phyloP scores from a whole-genome alignment of 2,797 vertebrate genomes.

The Ctenochaetus hawaiiensis region DNA sequence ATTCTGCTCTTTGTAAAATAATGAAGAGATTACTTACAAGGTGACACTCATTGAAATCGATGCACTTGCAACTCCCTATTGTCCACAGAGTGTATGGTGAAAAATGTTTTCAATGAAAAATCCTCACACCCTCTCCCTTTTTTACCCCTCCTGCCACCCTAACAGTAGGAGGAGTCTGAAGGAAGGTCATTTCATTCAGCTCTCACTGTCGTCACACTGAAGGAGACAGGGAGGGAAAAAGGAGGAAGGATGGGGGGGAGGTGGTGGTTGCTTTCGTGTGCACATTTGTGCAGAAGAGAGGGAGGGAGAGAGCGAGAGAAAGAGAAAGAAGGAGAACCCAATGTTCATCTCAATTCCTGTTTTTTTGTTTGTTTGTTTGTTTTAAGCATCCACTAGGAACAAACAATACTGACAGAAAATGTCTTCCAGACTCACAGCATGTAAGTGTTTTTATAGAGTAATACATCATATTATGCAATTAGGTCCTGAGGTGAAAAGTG shows the following conservation, averaged over 20 bases:
- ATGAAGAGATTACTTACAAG: conserved; percentile 76
- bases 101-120: conserved; percentile 73
- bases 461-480: background rate
- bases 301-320: background rate
- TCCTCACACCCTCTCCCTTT: conserved; percentile 55
- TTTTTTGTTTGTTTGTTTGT: background rate
- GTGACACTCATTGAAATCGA: conserved; percentile 58
- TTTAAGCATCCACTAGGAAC: background rate
- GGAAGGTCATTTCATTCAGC: conserved; percentile 83
- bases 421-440: background rate
- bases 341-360: background rate
- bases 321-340: background rate
- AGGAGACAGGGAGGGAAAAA: conserved; percentile 58
- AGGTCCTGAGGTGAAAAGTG: background rate
- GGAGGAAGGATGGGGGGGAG: conserved; percentile 42
- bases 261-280: conserved; percentile 31
- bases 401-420: background rate
- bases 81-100: conserved; percentile 57
- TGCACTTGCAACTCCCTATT: conserved; percentile 59
- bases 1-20: conserved; percentile 31
- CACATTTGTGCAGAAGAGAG: conserved; percentile 20
- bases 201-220: conserved; percentile 72
- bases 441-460: no score
- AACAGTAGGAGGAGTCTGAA: conserved; percentile 71
- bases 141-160: conserved; percentile 56